Evolutionary conservation across 2,888 invertebrate genomes (phyloP).

Genomic region (Sesia bembeciformis): DNA sequence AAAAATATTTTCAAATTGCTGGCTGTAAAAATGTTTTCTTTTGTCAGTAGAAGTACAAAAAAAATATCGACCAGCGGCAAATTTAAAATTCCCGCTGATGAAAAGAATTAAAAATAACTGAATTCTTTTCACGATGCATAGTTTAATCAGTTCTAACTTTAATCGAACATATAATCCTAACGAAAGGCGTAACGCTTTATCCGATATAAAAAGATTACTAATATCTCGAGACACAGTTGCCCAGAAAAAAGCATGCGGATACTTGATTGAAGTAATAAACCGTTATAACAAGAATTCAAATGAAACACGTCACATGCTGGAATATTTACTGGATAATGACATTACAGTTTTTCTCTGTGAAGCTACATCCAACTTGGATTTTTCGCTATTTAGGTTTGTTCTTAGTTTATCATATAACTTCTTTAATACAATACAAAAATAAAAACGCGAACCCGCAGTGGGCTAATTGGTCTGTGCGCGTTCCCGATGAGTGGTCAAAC

Average conservation of each 20-base stretch:
- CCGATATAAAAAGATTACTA: conserved; percentile 54
- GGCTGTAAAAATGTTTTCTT: too few relatives aligned
- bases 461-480: too few relatives aligned
- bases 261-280: conserved; percentile 47
- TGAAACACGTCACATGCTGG: conserved; percentile 39
- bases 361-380: conserved; percentile 59
- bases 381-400: conserved; percentile 45
- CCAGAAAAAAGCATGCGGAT: conserved; percentile 59
- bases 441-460: too few relatives aligned
- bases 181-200: conserved; percentile 48
- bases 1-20: too few relatives aligned
- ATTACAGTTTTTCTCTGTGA: conserved; percentile 61
- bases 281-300: conserved; percentile 39
- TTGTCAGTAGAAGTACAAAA: too few relatives aligned
- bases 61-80: too few relatives aligned
- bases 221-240: conserved; percentile 50
- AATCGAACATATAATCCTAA: conserved; percentile 56
- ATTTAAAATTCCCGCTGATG: too few relatives aligned
- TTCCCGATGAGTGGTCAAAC: too few relatives aligned
- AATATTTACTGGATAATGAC: conserved; percentile 57
- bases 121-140: conserved; percentile 30
- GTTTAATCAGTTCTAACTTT: conserved; percentile 49
- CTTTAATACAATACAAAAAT: too few relatives aligned
- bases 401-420: too few relatives aligned
- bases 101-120: too few relatives aligned